Evolutionary conservation across 2,888 invertebrate genomes (phyloP).

Genomic region (Helicoverpa assulta): DNA sequence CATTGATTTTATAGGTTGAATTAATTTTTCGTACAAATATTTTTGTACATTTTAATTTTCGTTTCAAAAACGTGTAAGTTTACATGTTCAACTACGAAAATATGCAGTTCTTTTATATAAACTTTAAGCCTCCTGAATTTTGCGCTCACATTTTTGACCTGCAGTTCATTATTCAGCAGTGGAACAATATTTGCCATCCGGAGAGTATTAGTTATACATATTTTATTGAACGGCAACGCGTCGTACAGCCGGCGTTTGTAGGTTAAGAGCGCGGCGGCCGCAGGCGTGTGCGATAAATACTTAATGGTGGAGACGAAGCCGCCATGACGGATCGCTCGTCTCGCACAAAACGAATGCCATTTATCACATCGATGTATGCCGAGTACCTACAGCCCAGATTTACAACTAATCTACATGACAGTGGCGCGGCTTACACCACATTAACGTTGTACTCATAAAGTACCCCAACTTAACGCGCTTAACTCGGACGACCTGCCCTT

Average conservation of each 20-base stretch:
- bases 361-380: constrained; percentile 59
- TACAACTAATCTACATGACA: constrained; percentile 56
- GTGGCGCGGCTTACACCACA: constrained; percentile 54
- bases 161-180: constrained; percentile 32
- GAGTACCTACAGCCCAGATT: constrained; percentile 41
- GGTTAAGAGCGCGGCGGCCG: constrained; percentile 48
- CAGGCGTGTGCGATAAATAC: constrained; percentile 51
- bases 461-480: constrained; percentile 55
- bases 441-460: constrained; percentile 60
- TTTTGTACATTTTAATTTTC: background rate
- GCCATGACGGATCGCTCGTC: constrained; percentile 54
- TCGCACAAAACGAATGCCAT: constrained; percentile 54
- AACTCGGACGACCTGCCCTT: constrained; percentile 44
- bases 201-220: constrained; percentile 51
- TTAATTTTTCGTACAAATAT: background rate
- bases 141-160: background rate
- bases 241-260: constrained; percentile 26
- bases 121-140: background rate
- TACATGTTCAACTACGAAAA: constrained; percentile 2
- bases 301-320: constrained; percentile 40
- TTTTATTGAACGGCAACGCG: constrained; percentile 41
- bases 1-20: background rate
- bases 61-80: background rate
- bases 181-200: constrained; percentile 38
- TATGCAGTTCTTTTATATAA: background rate